Evolutionary conservation across 2,797 vertebrate genomes (phyloP).

Genomic region (Rachycentron canadum): DNA sequence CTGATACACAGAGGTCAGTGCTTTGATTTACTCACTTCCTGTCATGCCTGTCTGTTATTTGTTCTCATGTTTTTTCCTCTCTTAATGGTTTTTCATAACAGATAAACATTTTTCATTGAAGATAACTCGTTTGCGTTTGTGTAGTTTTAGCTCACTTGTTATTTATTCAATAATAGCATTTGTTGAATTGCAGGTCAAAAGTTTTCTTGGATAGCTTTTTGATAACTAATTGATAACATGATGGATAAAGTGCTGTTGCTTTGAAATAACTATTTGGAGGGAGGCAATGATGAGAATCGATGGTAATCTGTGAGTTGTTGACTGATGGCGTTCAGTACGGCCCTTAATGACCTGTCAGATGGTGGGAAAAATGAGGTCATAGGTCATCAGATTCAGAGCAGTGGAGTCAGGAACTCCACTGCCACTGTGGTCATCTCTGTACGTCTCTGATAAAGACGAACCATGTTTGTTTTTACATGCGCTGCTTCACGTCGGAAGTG

Average conservation of each 20-base stretch:
- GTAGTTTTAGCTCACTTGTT: slow-evolving; percentile 9
- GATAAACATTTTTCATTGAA: slow-evolving; percentile 49
- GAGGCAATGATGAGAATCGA: slow-evolving; percentile 74
- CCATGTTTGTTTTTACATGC: slow-evolving; percentile 62
- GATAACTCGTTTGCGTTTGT: slow-evolving; percentile 6
- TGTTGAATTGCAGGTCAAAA: background rate
- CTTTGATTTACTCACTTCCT: slow-evolving; percentile 78
- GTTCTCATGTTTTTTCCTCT: slow-evolving; percentile 50
- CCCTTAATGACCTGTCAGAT: slow-evolving; percentile 85
- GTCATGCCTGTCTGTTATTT: slow-evolving; percentile 50
- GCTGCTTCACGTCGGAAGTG: slow-evolving; percentile 73
- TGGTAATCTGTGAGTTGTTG: slow-evolving; percentile 78
- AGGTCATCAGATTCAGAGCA: slow-evolving; percentile 82
- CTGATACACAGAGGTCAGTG: slow-evolving; percentile 66
- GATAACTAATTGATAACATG: slow-evolving; percentile 55
- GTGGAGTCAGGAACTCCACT: slow-evolving; percentile 57
- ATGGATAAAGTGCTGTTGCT: slow-evolving; percentile 69
- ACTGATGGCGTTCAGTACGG: slow-evolving; percentile 79
- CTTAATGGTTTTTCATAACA: slow-evolving; percentile 41
- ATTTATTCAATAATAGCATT: background rate
- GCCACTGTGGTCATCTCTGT: slow-evolving; percentile 73
- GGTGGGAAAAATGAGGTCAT: slow-evolving; percentile 83
- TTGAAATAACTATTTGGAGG: slow-evolving; percentile 70
- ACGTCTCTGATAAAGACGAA: slow-evolving; percentile 57
- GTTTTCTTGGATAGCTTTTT: slow-evolving; percentile 13